Base-by-base conservation (phyloP, 2,797 vertebrate species). In the Epinephelus coioides region DNA sequence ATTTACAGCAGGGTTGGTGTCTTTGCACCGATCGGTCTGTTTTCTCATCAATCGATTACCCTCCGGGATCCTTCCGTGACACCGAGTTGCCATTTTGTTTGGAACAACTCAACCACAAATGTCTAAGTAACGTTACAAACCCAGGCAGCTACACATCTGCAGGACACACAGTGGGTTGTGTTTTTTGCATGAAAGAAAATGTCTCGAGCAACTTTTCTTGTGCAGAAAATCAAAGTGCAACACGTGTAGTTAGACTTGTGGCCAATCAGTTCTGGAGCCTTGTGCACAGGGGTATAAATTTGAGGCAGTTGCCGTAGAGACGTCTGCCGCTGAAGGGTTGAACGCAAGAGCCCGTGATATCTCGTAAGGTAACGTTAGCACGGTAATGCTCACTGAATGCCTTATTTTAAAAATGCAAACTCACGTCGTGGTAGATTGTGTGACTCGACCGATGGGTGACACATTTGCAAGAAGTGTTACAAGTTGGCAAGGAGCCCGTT, bases 251-350 rank as follows among this genome's bases (percentile, higher is more conserved):
- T 53, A 0, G 73, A 17, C 49, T 78, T 34, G 81, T 70, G 83
- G 79, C 94, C 94, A 95, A 96, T 95, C 88, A 92, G 77, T 91
- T 60, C 2, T 55, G 47, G 69, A 74, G 87, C 49, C 78, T 62
- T 54, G 67, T 69, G 82, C 68, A 73, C 51, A 56, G 62, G 83
- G 56, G 77, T 95, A 95, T 96, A 96, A 95, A 93, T 93, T 15
- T 62, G 76, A 86, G 81, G 86, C 86, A 61, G 91, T 89, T 88
- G 77, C 84, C 76, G 43, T 89, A 76, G 86, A 86, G 79, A 89
- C 87, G 81, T 56, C 83, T 75, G 90, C 83, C 83, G 71, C 91
- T 57, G 88, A 90, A 82, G 87, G 89, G 79, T 80, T 77, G 79
- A 87, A 70, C 60, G 56, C 83, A 47, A 49, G 73, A 89, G 44